A percentile compares a stretch with the other conserved stretches of the same genome.
Conservation (phyloP, 2,797 vertebrate genomes). For the Siniperca obscura region DNA sequence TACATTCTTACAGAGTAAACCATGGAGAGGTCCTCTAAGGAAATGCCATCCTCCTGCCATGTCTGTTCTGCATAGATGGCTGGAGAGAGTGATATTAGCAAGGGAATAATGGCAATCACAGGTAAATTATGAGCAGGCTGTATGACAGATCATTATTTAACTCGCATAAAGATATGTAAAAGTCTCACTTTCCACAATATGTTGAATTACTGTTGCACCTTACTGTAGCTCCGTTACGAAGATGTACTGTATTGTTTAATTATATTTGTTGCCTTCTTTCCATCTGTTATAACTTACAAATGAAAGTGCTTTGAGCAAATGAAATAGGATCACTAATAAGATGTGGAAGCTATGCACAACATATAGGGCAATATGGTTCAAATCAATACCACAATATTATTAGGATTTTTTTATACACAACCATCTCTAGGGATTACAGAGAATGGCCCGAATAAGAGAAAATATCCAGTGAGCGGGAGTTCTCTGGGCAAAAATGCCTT, state of each 20-base stretch:
- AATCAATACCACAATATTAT: background rate
- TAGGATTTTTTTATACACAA: too few species aligned
- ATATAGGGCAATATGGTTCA: background rate
- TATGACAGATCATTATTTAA: constrained; percentile 8
- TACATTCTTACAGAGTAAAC: constrained; percentile 51
- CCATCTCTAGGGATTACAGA: too few species aligned
- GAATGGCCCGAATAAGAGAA: too few species aligned
- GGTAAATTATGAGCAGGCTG: background rate
- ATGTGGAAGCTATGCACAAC: background rate
- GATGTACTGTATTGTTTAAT: too few species aligned
- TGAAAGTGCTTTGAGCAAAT: background rate
- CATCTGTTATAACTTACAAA: background rate
- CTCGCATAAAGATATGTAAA: background rate
- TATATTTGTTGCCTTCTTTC: constrained; percentile 6
- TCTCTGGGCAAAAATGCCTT: too few species aligned
- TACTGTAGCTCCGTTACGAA: background rate
- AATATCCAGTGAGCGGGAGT: too few species aligned
- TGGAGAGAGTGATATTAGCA: constrained; percentile 10
- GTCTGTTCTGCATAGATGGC: constrained; percentile 19
- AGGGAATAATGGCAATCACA: background rate
- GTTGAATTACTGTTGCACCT: background rate
- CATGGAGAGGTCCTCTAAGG: constrained; percentile 24
- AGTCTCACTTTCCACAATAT: background rate
- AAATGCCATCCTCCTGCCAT: constrained; percentile 27
- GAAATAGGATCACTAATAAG: background rate